These are phyloP conservation scores for Tragelaphus buxtoni DNA, from an alignment of 2,113 vertebrate genomes.

Conservation along the genomic window DNA sequence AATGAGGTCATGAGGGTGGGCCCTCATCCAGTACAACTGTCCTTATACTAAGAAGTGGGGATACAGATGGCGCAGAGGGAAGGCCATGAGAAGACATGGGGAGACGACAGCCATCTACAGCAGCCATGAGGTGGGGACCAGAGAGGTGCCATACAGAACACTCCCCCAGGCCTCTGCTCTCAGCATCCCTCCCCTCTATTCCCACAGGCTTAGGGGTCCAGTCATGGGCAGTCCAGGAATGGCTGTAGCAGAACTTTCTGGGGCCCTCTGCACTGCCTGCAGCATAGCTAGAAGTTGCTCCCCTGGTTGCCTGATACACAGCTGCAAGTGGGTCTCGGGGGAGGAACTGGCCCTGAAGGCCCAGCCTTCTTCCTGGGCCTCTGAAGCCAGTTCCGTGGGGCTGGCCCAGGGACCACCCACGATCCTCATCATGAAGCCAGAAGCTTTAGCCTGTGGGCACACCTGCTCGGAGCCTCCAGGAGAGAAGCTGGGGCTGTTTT, in stretches of 20 bases:
- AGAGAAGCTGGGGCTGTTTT: slow-evolving; percentile 31
- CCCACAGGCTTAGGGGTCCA: not conserved
- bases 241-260: not conserved
- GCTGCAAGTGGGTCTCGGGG: not conserved
- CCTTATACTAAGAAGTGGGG: not conserved
- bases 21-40: not conserved
- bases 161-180: not conserved
- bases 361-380: not conserved
- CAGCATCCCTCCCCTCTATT: not conserved
- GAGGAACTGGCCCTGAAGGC: not conserved
- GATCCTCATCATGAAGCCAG: not conserved
- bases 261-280: not conserved
- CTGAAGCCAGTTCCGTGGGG: not conserved
- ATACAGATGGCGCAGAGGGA: not conserved
- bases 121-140: not conserved
- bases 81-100: not conserved
- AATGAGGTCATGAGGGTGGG: not conserved
- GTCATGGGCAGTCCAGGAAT: not conserved
- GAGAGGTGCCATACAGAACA: not conserved
- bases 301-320: not conserved
- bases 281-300: not conserved
- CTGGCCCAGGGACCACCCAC: not conserved
- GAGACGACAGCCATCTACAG: not conserved
- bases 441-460: not conserved
- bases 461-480: not conserved